A percentile compares a stretch with the other conserved stretches of the same genome.
These are phyloP conservation scores for Spodoptera picta DNA, from an alignment of 2,888 invertebrate species.

Conservation along the genomic window DNA sequence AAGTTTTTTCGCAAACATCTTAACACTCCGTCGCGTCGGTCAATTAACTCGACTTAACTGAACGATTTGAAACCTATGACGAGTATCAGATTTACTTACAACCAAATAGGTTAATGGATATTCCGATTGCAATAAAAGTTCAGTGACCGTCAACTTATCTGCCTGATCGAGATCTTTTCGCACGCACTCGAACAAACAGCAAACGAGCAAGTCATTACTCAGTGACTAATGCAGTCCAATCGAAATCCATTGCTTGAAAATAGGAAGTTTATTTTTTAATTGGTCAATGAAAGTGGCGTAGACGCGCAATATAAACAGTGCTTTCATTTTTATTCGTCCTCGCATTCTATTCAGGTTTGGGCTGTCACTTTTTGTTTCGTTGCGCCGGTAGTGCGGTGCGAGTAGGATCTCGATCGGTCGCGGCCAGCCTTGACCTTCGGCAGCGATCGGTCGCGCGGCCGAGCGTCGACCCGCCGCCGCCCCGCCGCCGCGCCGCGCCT, in stretches of 20 bases:
- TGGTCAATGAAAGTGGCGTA: slow-evolving; percentile 54
- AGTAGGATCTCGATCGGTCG: slow-evolving; percentile 75
- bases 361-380: slow-evolving; percentile 88
- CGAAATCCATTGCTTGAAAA: slow-evolving; percentile 21
- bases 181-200: slow-evolving; percentile 62
- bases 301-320: slow-evolving; percentile 68
- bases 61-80: slow-evolving; percentile 63
- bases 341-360: slow-evolving; percentile 86
- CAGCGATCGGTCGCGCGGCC: slow-evolving; percentile 82
- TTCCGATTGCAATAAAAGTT: slow-evolving; percentile 65
- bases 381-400: slow-evolving; percentile 67
- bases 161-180: slow-evolving; percentile 69
- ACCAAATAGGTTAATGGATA: slow-evolving; percentile 65
- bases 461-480: slow-evolving; percentile 80
- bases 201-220: slow-evolving; percentile 67
- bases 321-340: slow-evolving; percentile 88
- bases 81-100: slow-evolving; percentile 43
- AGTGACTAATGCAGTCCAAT: slow-evolving; percentile 63
- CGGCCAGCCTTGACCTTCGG: slow-evolving; percentile 86
- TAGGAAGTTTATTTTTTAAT: slow-evolving; percentile 34
- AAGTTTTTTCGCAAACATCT: slow-evolving; percentile 66
- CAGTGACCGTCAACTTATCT: slow-evolving; percentile 72
- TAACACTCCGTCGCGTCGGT: slow-evolving; percentile 68
- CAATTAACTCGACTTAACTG: slow-evolving; percentile 64
- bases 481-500: slow-evolving; percentile 64